Base-by-base conservation (phyloP, 2,888 invertebrate species). In the Thymelicus lineola region DNA sequence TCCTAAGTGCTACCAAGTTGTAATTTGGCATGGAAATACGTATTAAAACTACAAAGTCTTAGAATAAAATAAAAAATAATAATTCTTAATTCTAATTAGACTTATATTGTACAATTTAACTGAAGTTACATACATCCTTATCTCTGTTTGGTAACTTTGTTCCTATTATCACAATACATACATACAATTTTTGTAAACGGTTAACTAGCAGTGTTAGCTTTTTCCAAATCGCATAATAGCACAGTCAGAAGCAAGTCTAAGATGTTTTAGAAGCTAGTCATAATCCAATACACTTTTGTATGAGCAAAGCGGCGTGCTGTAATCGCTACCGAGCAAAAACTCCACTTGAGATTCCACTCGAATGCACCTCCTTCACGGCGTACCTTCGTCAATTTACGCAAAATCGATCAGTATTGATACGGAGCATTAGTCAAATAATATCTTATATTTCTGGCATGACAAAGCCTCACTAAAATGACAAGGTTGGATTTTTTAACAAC, bases 321-420 rank as follows among this genome's bases (percentile, higher is more conserved):
- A 88, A 89, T 88, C 83, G 86, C 84, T 85, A 82, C 86, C 78
- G 79, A 80, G 83, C 81, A 87, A 87, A 87, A 89, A 87, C 86
- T 83, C 79, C 79, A 81, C 79, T 80, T 73, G 77, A 77, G 80
- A 85, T 85, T 85, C 82, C 83, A 78, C 79, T 82, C 72, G 75
- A 76, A 76, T 79, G 75, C 74, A 75, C 73, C 55, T 46, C 42
- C 38, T 68, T 71, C 75, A 66, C 74, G 77, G 68, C 74, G 71
- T 75, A 78, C 68, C 68, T 75, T 81, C 79, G 70, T 80, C 80
- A 84, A 77, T 85, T 80, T 74, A 59, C 77, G 73, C 78, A 81
- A 75, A 79, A 77, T 74, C 72, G 71, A 69, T 69, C 36, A 69
- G 67, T 68, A 62, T 68, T 68, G 35, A 55, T 45, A 65, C 35